Evolutionary conservation across 2,797 vertebrate species (phyloP).

Genomic region (Phoebastria nigripes): DNA sequence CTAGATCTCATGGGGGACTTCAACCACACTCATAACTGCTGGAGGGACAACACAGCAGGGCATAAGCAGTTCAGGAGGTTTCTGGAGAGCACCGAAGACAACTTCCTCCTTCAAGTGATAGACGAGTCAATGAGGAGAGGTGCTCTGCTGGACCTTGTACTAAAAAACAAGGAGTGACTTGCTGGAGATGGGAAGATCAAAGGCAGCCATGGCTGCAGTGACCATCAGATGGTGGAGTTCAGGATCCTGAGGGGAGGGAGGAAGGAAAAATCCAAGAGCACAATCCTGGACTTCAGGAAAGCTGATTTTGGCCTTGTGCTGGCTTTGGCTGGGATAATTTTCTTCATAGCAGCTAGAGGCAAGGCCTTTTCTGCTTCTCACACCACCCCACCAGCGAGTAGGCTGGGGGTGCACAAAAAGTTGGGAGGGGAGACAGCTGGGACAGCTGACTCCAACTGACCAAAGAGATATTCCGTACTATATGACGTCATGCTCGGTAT

Average conservation of each 20-base stretch:
- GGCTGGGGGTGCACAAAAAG: too few relatives aligned
- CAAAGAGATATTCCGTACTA: too few relatives aligned
- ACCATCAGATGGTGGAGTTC: background rate
- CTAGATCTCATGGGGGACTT: background rate
- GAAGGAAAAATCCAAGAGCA: background rate
- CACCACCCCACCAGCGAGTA: too few relatives aligned
- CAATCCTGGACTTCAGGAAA: background rate
- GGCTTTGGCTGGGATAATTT: too few relatives aligned
- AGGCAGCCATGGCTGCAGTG: background rate
- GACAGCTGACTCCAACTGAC: too few relatives aligned
- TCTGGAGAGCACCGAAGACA: background rate
- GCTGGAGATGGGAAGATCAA: background rate
- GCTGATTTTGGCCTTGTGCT: background rate
- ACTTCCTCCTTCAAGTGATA: background rate
- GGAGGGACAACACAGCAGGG: background rate
- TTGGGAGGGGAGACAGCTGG: too few relatives aligned
- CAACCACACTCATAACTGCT: background rate
- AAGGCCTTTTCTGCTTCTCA: too few relatives aligned
- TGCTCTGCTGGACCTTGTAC: background rate
- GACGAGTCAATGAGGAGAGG: background rate
- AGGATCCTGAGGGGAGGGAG: background rate
- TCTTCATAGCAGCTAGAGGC: too few relatives aligned
- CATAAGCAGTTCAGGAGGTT: background rate
- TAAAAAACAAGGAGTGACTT: background rate
- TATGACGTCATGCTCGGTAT: too few relatives aligned